A percentile compares a stretch with the other conserved stretches of the same genome.
phyloP scores from a whole-genome alignment of 2,797 vertebrate genomes.

The Meda fulgida region DNA sequence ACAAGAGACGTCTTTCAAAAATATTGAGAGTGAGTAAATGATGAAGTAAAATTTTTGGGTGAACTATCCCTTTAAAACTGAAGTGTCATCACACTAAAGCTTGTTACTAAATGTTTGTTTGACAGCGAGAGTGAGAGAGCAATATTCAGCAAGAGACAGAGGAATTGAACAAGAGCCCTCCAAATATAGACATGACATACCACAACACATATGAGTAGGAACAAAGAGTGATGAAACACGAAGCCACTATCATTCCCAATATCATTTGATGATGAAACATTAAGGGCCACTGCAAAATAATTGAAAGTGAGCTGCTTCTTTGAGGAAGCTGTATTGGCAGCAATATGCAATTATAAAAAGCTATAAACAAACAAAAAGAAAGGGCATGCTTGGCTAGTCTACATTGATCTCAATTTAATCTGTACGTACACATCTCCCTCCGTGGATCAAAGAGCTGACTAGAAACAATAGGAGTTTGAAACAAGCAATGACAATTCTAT shows the following conservation, averaged over 20 bases:
- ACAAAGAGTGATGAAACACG: conserved; percentile 9
- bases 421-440: conserved; percentile 34
- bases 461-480: background rate
- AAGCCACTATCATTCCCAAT: conserved; percentile 33
- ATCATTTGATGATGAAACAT: conserved; percentile 52
- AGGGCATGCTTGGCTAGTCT: conserved; percentile 31
- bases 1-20: too few species aligned
- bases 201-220: background rate
- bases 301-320: conserved; percentile 42
- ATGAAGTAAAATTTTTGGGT: background rate
- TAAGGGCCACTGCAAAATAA: conserved; percentile 48
- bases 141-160: background rate
- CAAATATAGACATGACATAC: background rate
- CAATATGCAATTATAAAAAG: conserved; percentile 52
- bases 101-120: background rate
- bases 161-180: background rate
- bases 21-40: too few species aligned
- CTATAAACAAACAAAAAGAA: conserved; percentile 54
- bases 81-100: background rate
- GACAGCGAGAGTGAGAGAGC: background rate
- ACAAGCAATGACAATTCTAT: conserved; percentile 12
- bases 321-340: conserved; percentile 45
- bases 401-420: conserved; percentile 56
- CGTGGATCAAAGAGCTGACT: background rate
- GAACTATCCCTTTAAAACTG: background rate